Percentiles rank a stretch among this genome's conserved stretches.
phyloP scores from a whole-genome alignment of 2,888 invertebrate genomes.

The Bombylius discolor region DNA sequence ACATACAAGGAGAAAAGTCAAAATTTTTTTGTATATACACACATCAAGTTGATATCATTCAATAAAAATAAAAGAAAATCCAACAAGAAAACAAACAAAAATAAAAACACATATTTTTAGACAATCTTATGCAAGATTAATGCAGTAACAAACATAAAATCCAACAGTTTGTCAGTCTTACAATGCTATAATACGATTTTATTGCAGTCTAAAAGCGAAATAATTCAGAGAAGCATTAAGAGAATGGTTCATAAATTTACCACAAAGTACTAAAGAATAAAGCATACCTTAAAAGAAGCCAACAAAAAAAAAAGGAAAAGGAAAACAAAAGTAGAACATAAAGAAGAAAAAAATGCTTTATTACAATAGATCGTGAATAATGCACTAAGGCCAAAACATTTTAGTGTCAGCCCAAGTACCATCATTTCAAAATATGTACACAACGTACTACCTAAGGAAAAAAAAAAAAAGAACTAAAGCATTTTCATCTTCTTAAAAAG shows the following conservation, averaged over 20 bases:
- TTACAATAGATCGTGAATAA: conserved; percentile 20
- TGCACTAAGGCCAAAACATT: conserved; percentile 19
- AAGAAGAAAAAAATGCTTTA: conserved; percentile 19
- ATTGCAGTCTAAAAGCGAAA: conserved; percentile 14
- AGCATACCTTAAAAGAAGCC: neutral
- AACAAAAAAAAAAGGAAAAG: too few species aligned
- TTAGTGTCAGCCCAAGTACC: conserved; percentile 11
- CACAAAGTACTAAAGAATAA: neutral
- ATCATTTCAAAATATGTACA: neutral
- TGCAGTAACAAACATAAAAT: conserved; percentile 9
- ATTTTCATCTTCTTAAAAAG: neutral
- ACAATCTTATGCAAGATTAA: conserved; percentile 13
- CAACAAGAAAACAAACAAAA: neutral
- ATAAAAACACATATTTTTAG: neutral
- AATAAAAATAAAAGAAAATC: neutral
- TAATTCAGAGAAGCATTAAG: conserved; percentile 15
- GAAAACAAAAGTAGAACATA: too few species aligned
- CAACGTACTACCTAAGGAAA: neutral
- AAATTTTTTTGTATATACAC: neutral
- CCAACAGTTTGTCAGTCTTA: conserved; percentile 15
- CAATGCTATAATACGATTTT: conserved; percentile 13
- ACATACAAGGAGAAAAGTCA: neutral
- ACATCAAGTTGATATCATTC: neutral
- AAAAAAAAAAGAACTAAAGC: neutral
- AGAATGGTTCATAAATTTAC: conserved; percentile 15